Evolutionary conservation across 1,140 invertebrate species (phyloP).

Genomic region (Drosophila takahashii): DNA sequence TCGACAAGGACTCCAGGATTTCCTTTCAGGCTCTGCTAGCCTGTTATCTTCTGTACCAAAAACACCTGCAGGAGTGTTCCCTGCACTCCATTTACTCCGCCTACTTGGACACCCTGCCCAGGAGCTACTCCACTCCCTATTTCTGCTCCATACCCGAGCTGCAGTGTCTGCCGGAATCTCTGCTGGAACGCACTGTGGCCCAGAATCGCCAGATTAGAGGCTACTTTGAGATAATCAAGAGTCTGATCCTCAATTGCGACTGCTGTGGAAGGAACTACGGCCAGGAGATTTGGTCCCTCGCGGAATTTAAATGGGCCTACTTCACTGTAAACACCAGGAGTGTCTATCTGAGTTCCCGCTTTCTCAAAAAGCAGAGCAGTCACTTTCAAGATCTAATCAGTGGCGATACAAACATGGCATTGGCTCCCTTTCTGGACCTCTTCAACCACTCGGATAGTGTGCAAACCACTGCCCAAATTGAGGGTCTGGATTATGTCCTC

Average conservation of each 20-base stretch:
- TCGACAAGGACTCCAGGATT: constrained; percentile 71
- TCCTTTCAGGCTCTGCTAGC: constrained; percentile 86
- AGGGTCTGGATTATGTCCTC: constrained; percentile 60
- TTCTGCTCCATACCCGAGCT: constrained; percentile 85
- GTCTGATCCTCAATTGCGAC: constrained; percentile 52
- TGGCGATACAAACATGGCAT: constrained; percentile 87
- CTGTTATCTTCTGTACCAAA: constrained; percentile 87
- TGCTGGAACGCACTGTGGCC: constrained; percentile 71
- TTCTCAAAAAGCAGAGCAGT: constrained; percentile 44
- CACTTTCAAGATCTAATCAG: constrained; percentile 78
- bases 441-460: constrained; percentile 90
- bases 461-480: constrained; percentile 85
- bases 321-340: constrained; percentile 91
- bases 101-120: constrained; percentile 88
- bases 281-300: constrained; percentile 83
- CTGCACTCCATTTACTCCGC: constrained; percentile 50
- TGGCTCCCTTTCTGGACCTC: constrained; percentile 92
- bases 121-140: constrained; percentile 85
- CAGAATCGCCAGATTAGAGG: constrained; percentile 79
- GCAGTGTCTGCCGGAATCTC: constrained; percentile 76
- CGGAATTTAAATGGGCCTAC: constrained; percentile 87
- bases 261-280: constrained; percentile 79
- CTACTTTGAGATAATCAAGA: constrained; percentile 46
- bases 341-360: constrained; percentile 85
- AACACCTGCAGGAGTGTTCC: constrained; percentile 75